Evolutionary conservation across 2,113 vertebrate genomes (phyloP).

Genomic region (Tricholaema leucomelas): DNA sequence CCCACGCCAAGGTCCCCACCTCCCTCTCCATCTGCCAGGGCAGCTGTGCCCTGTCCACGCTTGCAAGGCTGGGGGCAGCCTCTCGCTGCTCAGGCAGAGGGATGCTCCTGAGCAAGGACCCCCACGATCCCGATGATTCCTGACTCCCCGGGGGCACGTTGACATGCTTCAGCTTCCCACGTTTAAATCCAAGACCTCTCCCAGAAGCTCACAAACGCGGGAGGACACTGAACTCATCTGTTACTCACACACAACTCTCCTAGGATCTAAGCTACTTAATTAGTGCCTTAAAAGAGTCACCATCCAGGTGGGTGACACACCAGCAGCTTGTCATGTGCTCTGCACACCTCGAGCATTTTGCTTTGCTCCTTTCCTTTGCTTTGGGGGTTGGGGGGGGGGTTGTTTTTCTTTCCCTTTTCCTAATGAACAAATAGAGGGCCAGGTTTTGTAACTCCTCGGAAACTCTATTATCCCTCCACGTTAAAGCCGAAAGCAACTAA

Average conservation of each 20-base stretch:
- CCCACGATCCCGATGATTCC: neutral
- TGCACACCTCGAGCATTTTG: neutral
- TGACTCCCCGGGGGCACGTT: accelerated
- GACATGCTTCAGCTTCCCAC: neutral
- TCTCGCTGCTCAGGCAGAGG: neutral
- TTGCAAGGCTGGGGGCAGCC: neutral
- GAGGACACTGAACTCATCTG: neutral
- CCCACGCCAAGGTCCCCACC: accelerated
- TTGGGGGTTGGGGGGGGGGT: too few species aligned
- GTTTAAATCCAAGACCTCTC: neutral
- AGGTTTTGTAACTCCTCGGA: conserved; percentile 40
- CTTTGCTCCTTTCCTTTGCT: neutral
- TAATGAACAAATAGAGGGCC: neutral
- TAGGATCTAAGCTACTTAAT: conserved; percentile 13
- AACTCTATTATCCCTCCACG: conserved; percentile 45
- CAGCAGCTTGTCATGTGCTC: neutral
- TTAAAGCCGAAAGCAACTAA: conserved; percentile 57
- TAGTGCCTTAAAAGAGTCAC: conserved; percentile 25
- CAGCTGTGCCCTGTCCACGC: neutral
- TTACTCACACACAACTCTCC: conserved; percentile 33
- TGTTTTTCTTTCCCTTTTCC: neutral
- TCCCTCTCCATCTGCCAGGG: neutral
- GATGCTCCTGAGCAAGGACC: neutral
- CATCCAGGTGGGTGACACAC: conserved; percentile 33
- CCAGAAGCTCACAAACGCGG: conserved; percentile 23